Conservation (phyloP, 2,888 invertebrate genomes). For the Folsomia manolachei region DNA sequence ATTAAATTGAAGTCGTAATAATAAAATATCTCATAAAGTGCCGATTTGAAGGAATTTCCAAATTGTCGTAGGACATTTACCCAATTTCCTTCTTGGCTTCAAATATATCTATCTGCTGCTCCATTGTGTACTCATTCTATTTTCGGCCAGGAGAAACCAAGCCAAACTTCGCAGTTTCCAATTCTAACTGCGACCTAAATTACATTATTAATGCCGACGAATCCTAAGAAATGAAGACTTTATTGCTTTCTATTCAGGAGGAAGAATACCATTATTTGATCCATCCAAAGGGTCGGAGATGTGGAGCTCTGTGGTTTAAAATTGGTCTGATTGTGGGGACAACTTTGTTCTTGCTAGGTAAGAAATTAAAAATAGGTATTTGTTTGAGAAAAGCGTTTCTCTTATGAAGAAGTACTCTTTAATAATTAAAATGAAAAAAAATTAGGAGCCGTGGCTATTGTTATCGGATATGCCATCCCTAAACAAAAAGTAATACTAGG, state of each 20-base stretch:
- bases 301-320: slow-evolving; percentile 55
- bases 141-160: neutral
- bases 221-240: neutral
- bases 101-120: no score
- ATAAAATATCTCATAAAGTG: neutral
- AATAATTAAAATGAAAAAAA: no score
- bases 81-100: no score
- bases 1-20: neutral
- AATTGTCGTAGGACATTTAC: no score
- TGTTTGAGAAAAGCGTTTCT: no score
- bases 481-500: slow-evolving; percentile 54
- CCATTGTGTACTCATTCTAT: no score
- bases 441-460: slow-evolving; percentile 57
- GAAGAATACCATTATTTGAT: slow-evolving; percentile 54
- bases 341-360: slow-evolving; percentile 55
- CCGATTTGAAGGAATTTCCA: neutral
- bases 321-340: slow-evolving; percentile 56
- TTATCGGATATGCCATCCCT: slow-evolving; percentile 57
- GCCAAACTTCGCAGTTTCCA: no score
- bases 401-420: no score
- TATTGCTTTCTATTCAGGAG: slow-evolving; percentile 31
- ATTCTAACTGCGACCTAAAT: neutral
- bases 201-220: neutral
- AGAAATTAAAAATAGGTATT: no score
- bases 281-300: slow-evolving; percentile 51